Conservation (phyloP, 2,113 vertebrate genomes). For the Struthio camelus region DNA sequence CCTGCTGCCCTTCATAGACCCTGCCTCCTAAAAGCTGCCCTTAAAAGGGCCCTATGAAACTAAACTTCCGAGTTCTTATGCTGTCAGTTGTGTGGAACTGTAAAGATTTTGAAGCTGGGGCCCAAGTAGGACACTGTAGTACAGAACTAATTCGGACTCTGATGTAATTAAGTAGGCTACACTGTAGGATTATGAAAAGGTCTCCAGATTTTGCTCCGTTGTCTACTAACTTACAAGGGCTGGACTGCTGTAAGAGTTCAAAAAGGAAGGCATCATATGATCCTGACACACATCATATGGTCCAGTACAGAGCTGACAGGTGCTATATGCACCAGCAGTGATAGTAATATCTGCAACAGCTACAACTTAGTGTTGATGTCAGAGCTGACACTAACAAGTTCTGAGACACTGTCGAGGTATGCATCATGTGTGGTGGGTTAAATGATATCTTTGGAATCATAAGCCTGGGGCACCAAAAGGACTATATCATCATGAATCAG, state of each 20-base stretch:
- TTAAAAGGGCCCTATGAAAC: rapidly evolving
- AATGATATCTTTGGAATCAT: background rate
- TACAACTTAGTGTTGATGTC: background rate
- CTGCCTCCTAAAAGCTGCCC: background rate
- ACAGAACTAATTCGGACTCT: rapidly evolving
- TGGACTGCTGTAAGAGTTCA: rapidly evolving
- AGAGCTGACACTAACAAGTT: background rate
- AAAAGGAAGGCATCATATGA: rapidly evolving
- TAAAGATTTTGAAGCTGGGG: no score
- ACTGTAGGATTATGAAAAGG: rapidly evolving
- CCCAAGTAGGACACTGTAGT: rapidly evolving
- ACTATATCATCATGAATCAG: rapidly evolving
- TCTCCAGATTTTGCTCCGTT: rapidly evolving
- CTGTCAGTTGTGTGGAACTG: rapidly evolving
- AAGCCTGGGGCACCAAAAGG: no score
- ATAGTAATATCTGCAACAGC: background rate
- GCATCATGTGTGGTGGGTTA: no score
- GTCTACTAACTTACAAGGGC: rapidly evolving
- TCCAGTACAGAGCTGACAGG: rapidly evolving
- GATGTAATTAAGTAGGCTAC: background rate
- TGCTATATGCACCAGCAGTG: background rate
- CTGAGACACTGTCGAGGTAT: background rate
- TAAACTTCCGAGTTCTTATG: rapidly evolving
- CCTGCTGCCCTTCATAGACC: background rate
- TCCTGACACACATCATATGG: background rate